Evolutionary conservation across 2,113 vertebrate genomes (phyloP).

Genomic region (Onychostoma macrolepis): DNA sequence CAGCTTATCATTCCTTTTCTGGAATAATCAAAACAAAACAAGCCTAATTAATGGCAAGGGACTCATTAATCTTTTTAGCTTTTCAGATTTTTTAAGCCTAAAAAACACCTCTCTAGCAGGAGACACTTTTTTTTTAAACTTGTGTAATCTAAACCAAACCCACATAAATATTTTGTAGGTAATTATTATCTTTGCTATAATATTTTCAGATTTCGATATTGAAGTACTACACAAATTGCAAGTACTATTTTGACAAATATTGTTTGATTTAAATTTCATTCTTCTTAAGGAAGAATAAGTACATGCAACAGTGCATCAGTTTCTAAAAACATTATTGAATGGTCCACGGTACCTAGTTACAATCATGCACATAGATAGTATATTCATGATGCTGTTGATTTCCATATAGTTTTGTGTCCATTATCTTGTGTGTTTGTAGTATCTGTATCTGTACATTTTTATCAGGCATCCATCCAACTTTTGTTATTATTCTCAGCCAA

Average conservation of each 20-base stretch:
- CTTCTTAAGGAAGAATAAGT: background rate
- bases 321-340: background rate
- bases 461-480: conserved; percentile 79
- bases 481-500: conserved; percentile 72
- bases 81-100: background rate
- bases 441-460: conserved; percentile 54
- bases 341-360: background rate
- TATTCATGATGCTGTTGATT: background rate
- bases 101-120: background rate
- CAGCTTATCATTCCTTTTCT: background rate
- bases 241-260: background rate
- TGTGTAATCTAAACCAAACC: background rate
- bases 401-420: conserved; percentile 51
- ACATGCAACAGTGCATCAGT: background rate
- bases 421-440: conserved; percentile 65
- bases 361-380: background rate
- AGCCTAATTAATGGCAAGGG: background rate
- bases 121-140: background rate
- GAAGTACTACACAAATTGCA: background rate
- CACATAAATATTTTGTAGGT: background rate
- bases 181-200: background rate
- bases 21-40: background rate
- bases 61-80: background rate
- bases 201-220: background rate
- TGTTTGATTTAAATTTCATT: background rate